Base-by-base conservation (phyloP, 2,797 vertebrate genomes). In the Typhlichthys subterraneus region DNA sequence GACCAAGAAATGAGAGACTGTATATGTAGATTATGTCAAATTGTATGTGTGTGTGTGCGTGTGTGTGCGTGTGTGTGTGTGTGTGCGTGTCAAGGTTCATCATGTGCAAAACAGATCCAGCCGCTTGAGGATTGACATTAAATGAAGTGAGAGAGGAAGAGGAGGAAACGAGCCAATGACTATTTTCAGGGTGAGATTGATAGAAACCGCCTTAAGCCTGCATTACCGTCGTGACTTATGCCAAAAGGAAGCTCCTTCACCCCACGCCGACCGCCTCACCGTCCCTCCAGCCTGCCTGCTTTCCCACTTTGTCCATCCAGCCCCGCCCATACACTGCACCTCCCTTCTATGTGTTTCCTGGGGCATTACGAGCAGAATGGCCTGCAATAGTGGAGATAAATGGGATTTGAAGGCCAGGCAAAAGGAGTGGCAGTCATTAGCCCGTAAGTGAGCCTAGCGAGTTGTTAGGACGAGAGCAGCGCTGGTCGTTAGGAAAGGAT, bases 361-460 rank as follows among this genome's bases (percentile, higher is more conserved):
- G 73, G 84, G 85, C 83, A 87, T 86, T 89, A 88, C 81, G 80
- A 81, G 82, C 70, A 83, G 83, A 88, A 83, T 76, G 87, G 85
- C 83, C 75, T 84, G 84, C 84, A 85, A 84, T 88, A 87, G 84
- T 83, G 85, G 86, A 89, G 87, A 90, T 87, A 91, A 89, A 91
- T 91, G 87, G 85, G 85, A 85, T 86, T 88, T 88, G 84, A 90
- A 91, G 85, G 83, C 83, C 79, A 77, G 82, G 80, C 82, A 88
- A 86, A 29, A 89, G 85, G 86, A 91, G 87, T 85, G 89, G 87
- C 85, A 88, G 85, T 88, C 88, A 90, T 90, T 91, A 90, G 82
- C 87, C 87, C 85, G 89, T 91, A 90, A 91, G 89, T 91, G 89
- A 91, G 89, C 87, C 88, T 86, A 86, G 87, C 86, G 71, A 91